Evolutionary conservation across 2,113 vertebrate genomes (phyloP).

Genomic region (Clarias batrachus): DNA sequence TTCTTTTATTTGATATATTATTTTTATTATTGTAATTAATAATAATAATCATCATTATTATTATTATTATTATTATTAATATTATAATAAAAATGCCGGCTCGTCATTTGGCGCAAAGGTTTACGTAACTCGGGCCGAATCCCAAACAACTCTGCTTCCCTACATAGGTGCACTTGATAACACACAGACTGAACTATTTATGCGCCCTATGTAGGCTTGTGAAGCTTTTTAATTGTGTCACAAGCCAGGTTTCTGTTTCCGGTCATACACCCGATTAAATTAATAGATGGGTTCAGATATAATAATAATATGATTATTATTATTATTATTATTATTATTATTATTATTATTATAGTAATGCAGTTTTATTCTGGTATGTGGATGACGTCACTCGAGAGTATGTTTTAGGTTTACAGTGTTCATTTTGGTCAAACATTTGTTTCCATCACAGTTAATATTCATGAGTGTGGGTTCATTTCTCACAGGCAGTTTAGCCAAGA

Average conservation of each 20-base stretch:
- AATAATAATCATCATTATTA: too few species aligned
- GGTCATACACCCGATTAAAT: not conserved
- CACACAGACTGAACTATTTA: not conserved
- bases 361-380: too few species aligned
- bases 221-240: not conserved
- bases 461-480: not conserved
- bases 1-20: not conserved
- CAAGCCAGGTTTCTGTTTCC: conserved; percentile 4
- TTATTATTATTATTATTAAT: too few species aligned
- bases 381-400: not conserved
- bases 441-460: not conserved
- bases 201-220: not conserved
- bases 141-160: not conserved
- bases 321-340: too few species aligned
- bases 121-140: conserved; percentile 18
- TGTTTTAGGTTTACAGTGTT: not conserved
- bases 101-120: conserved; percentile 7
- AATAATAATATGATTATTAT: too few species aligned
- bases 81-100: not conserved
- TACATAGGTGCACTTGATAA: conserved; percentile 6
- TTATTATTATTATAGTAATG: too few species aligned
- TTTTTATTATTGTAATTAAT: conserved; percentile 51
- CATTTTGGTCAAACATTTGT: not conserved
- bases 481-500: not conserved
- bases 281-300: not conserved